Evolutionary conservation across 2,888 invertebrate species (phyloP), one percentile per base, ranked within the genome.

Genomic region (Caenorhabditis angaria): DNA sequence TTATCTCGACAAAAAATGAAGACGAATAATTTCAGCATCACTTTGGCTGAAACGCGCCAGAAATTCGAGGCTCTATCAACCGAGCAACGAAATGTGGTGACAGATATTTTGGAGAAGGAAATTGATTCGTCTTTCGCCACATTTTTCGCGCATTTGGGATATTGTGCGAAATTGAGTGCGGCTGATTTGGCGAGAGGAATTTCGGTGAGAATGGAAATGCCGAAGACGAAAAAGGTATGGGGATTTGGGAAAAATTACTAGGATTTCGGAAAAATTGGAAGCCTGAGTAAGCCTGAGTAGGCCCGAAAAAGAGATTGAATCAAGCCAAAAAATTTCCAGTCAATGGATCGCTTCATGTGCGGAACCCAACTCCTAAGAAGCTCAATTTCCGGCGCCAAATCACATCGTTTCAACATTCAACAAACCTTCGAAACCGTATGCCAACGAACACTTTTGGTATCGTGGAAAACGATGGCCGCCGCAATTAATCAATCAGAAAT

Each of bases 141-240:
- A 2, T 86, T 85, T 68, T 78, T 75, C 67, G 78, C 80, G 4
- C 80, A 84, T 58, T 72, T 81, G 50, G 85, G 83, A 24, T 85
- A 78, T 66, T 68, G 55, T 54, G 72, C 67, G 10, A 67, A 65
- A 48, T 72, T 83, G 59, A 83, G 66, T 57, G 82, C 86, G 12
- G 71, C 70, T 48, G 86, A 86, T 65, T 77, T 84, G 35, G 84
- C 85, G 1, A 48, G 84, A 35, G 77, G 78, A 6, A 64, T 82
- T 12, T 70, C 78, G 10, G 27, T 69, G 4, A 47, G 61, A 56
- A 29, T 75, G n/a, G 75, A 75, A 51, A 66, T 69, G 51, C 73
- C 73, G 20, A 62, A 50, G 24, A 58, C 20, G 10, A 63, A 65
- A 22, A 60, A 59, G 61, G 71, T 70, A 14, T 12, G 35, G 18